A percentile compares a stretch with the other conserved stretches of the same genome.
Conservation (phyloP, 92 coral and sea anemone species). For the Epizoanthus rinbou region DNA sequence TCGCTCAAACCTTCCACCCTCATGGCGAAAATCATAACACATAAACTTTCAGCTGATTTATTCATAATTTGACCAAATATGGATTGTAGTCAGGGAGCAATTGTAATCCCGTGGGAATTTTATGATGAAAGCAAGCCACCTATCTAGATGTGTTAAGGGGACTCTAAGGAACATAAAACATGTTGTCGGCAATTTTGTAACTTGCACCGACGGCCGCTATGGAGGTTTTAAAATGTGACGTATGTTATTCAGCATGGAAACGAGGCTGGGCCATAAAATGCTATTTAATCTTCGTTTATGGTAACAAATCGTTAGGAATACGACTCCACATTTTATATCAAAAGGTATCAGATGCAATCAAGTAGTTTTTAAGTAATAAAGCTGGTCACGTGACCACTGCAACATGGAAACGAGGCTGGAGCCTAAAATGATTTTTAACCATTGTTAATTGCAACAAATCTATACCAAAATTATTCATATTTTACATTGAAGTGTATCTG, state of each 20-base stretch:
- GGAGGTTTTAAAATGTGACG: neutral
- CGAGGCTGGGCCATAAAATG: too few species aligned
- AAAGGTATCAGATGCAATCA: neutral
- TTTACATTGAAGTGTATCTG: neutral
- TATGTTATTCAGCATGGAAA: too few species aligned
- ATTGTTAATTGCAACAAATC: neutral
- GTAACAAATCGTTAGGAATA: slow-evolving; percentile 13
- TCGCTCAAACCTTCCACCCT: too few species aligned
- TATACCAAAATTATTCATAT: slow-evolving; percentile 13
- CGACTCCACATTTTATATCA: neutral
- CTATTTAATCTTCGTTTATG: neutral
- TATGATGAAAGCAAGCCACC: too few species aligned
- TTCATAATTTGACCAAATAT: too few species aligned
- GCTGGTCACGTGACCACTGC: slow-evolving; percentile 17
- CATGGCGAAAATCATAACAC: too few species aligned
- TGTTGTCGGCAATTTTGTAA: neutral
- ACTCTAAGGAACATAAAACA: neutral
- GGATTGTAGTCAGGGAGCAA: slow-evolving; percentile 38
- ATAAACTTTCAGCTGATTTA: too few species aligned
- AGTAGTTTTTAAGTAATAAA: slow-evolving; percentile 5
- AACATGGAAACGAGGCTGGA: slow-evolving; percentile 23
- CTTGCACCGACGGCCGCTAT: slow-evolving; percentile 26
- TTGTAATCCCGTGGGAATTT: slow-evolving; percentile 25
- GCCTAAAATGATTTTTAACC: slow-evolving; percentile 6
- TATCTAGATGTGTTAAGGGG: slow-evolving; percentile 18